phyloP scores from a whole-genome alignment of 2,888 invertebrate species.

The Caradrina kadenii region DNA sequence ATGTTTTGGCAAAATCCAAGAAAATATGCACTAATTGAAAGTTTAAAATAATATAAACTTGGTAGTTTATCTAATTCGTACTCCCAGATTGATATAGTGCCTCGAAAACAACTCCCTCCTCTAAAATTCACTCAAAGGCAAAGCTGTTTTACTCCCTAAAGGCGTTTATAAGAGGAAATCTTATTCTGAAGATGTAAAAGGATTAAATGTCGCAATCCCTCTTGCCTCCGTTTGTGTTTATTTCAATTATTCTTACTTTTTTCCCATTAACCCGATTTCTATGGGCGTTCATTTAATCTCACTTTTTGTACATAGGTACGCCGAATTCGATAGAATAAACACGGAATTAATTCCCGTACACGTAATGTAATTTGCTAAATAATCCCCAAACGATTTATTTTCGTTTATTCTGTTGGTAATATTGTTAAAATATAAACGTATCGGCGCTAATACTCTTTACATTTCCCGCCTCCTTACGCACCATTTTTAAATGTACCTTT shows the following conservation, averaged over 20 bases:
- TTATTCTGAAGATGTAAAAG: conserved; percentile 64
- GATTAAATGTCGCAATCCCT: conserved; percentile 53
- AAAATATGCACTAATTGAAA: too few relatives aligned
- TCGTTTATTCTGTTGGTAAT: conserved; percentile 18
- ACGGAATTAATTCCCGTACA: conserved; percentile 50
- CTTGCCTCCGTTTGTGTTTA: conserved; percentile 49
- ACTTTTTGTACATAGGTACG: conserved; percentile 34
- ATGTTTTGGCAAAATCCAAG: too few relatives aligned
- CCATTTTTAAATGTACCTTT: not conserved
- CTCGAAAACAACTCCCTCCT: conserved; percentile 45
- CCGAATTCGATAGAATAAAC: conserved; percentile 45
- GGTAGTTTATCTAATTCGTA: conserved; percentile 12
- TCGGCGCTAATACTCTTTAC: not conserved
- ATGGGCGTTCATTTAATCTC: conserved; percentile 59
- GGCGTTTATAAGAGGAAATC: conserved; percentile 61
- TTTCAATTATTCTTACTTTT: conserved; percentile 62
- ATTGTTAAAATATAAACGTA: conserved; percentile 25
- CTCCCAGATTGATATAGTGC: conserved; percentile 11
- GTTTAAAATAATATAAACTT: not conserved
- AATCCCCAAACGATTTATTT: conserved; percentile 37
- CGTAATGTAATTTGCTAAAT: conserved; percentile 55
- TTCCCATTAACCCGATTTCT: conserved; percentile 62
- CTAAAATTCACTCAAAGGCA: conserved; percentile 65
- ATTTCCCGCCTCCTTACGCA: not conserved
- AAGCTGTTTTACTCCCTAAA: conserved; percentile 60